These are phyloP conservation scores for Yponomeuta sedellus DNA, from an alignment of 2,888 invertebrate genomes.

Conservation along the genomic window DNA sequence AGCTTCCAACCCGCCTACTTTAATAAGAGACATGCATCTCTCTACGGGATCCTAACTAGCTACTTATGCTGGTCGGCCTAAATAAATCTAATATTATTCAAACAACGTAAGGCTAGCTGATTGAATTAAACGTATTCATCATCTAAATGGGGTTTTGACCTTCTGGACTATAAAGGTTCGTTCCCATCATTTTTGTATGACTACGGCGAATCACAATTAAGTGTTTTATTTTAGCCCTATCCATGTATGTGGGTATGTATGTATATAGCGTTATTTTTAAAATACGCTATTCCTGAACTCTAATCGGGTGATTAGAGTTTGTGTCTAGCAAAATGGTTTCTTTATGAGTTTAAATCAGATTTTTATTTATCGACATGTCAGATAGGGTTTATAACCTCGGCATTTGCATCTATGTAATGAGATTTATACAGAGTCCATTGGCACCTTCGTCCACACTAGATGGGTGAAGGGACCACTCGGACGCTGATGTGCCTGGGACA, in stretches of 20 bases:
- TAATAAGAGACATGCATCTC: slow-evolving; percentile 46
- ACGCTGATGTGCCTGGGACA: no score
- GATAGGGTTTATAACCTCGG: no score
- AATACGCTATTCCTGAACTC: no score
- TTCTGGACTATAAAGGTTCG: slow-evolving; percentile 19
- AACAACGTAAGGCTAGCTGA: slow-evolving; percentile 33
- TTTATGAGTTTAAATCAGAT: no score
- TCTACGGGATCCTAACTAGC: slow-evolving; percentile 40
- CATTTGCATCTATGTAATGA: no score
- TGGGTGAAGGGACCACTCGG: no score
- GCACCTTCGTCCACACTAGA: no score
- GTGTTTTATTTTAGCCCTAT: neutral
- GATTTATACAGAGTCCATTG: no score
- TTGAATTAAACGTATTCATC: slow-evolving; percentile 64
- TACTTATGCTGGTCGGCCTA: slow-evolving; percentile 41
- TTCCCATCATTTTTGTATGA: neutral
- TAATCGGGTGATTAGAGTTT: no score
- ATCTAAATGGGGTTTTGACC: slow-evolving; percentile 46
- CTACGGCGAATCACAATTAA: neutral
- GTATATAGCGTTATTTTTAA: no score
- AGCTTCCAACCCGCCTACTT: slow-evolving; percentile 16
- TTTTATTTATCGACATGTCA: no score
- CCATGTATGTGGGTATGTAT: neutral
- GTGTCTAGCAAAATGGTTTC: no score
- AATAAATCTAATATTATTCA: slow-evolving; percentile 18